These are phyloP conservation scores for Lochmaea capreae DNA, from an alignment of 2,888 invertebrate species.

Conservation along the genomic window DNA sequence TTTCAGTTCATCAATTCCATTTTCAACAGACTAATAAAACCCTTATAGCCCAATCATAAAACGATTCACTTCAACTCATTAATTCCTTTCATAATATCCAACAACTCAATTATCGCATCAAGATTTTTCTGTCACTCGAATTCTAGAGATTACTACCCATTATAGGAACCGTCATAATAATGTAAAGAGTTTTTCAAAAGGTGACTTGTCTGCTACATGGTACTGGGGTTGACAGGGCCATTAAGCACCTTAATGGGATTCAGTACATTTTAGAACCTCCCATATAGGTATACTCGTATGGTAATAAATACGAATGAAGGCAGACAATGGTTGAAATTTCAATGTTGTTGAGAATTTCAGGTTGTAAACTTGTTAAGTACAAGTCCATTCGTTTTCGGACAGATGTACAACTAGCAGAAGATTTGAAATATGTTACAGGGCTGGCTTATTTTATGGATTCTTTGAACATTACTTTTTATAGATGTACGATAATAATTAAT, in stretches of 20 bases:
- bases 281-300: conserved; percentile 40
- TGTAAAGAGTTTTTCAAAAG: conserved; percentile 13
- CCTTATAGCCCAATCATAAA: background rate
- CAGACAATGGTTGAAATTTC: conserved; percentile 31
- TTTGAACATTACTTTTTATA: background rate
- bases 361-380: conserved; percentile 10
- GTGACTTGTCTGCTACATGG: conserved; percentile 27
- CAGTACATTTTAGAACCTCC: conserved; percentile 32
- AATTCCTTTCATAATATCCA: background rate
- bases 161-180: conserved; percentile 18
- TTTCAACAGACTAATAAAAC: background rate
- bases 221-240: conserved; percentile 33
- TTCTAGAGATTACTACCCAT: conserved; percentile 2
- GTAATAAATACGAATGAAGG: conserved; percentile 40
- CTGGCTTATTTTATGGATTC: background rate
- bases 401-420: background rate
- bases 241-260: conserved; percentile 40
- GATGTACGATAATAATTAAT: too few relatives aligned
- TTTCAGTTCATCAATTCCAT: background rate
- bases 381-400: conserved; percentile 1
- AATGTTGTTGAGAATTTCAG: conserved; percentile 27
- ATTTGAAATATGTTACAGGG: background rate
- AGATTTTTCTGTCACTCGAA: conserved; percentile 12
- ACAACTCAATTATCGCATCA: conserved; percentile 8
- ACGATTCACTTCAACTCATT: background rate